These are phyloP conservation scores for Ectropis crepuscularia DNA, from an alignment of 2,888 invertebrate genomes.

Conservation along the genomic window DNA sequence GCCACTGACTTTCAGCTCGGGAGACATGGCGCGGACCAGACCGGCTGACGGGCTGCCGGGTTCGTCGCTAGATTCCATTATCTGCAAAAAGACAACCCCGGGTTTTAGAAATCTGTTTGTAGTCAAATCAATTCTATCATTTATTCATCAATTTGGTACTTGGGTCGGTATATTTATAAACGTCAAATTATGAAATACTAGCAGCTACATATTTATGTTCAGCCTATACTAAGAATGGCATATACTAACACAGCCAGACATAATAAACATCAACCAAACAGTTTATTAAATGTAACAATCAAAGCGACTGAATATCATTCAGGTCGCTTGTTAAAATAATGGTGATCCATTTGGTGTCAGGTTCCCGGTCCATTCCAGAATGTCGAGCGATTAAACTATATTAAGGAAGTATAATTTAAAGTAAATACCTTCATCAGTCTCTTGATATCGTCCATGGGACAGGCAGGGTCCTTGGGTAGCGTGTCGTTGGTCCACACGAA, in stretches of 20 bases:
- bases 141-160: too few species aligned
- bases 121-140: too few species aligned
- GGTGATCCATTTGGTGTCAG: neutral
- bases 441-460: constrained; percentile 90
- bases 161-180: too few species aligned
- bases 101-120: neutral
- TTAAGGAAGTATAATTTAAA: neutral
- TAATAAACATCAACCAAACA: too few species aligned
- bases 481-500: constrained; percentile 95
- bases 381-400: neutral
- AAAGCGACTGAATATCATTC: too few species aligned
- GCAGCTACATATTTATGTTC: too few species aligned
- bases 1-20: constrained; percentile 87
- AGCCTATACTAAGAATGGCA: too few species aligned
- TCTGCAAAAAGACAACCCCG: constrained; percentile 53
- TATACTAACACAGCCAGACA: too few species aligned
- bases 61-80: constrained; percentile 76
- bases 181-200: too few species aligned
- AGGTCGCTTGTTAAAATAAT: too few species aligned
- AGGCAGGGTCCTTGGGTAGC: constrained; percentile 88
- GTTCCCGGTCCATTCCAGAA: neutral
- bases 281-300: too few species aligned
- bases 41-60: constrained; percentile 85
- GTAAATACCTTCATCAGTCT: constrained; percentile 85
- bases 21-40: constrained; percentile 86